These are phyloP conservation scores for Montipora foliosa DNA, from an alignment of 64 coral and sea anemone genomes.

Conservation along the genomic window DNA sequence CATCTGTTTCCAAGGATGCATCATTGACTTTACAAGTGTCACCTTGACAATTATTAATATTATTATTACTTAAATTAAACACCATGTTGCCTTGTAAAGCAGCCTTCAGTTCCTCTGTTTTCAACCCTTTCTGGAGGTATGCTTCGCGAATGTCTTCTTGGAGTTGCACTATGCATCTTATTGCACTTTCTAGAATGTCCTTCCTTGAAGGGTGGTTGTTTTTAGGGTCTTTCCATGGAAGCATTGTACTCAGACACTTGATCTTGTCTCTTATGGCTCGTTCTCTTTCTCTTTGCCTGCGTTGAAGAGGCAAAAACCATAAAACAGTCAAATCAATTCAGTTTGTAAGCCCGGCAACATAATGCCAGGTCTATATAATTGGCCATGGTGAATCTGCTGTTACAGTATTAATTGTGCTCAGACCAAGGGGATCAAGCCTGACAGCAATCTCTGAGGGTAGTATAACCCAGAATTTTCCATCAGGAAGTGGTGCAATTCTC, in stretches of 20 bases:
- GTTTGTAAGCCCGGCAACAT: too few species aligned
- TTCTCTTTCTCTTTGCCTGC: constrained; percentile 67
- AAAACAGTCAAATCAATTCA: not conserved
- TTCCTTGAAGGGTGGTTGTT: constrained; percentile 35
- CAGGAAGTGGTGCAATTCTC: too few species aligned
- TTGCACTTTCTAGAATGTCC: constrained; percentile 51
- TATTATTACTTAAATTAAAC: not conserved
- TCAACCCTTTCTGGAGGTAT: constrained; percentile 42
- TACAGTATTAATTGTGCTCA: too few species aligned
- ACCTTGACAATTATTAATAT: not conserved
- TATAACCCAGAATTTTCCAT: too few species aligned
- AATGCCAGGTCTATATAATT: too few species aligned
- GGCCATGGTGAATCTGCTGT: too few species aligned
- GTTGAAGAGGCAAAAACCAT: not conserved
- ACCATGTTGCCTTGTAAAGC: not conserved
- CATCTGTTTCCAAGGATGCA: not conserved
- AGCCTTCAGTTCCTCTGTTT: constrained; percentile 8
- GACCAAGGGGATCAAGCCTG: too few species aligned
- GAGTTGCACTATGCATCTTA: constrained; percentile 49
- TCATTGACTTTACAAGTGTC: not conserved
- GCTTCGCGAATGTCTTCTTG: constrained; percentile 37
- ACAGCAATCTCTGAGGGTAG: too few species aligned
- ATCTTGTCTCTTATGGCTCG: constrained; percentile 44
- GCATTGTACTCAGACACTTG: constrained; percentile 26
- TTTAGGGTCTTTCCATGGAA: constrained; percentile 26